Evolutionary conservation across 1,140 invertebrate species (phyloP).

Genomic region (Hylaeus anthracinus): DNA sequence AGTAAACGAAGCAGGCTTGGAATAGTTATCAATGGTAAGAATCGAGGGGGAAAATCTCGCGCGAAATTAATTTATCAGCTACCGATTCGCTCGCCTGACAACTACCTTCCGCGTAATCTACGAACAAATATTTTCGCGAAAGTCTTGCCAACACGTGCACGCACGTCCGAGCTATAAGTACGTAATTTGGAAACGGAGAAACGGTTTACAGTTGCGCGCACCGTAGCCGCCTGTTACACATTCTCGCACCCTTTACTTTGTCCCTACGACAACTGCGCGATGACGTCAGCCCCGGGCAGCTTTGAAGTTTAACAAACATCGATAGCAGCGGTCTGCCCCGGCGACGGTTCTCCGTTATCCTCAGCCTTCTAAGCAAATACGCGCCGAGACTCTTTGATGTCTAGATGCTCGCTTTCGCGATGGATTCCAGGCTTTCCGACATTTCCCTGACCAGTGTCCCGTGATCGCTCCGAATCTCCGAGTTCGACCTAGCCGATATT

Average conservation of each 20-base stretch:
- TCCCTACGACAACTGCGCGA: conserved; percentile 21
- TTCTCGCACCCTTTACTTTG: conserved; percentile 26
- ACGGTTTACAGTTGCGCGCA: neutral
- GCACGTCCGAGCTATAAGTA: neutral
- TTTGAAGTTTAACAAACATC: conserved; percentile 46
- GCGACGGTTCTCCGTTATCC: conserved; percentile 32
- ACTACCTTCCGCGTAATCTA: too few relatives aligned
- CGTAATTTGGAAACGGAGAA: neutral
- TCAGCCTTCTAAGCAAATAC: conserved; percentile 36
- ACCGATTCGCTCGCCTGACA: too few relatives aligned
- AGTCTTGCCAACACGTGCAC: neutral
- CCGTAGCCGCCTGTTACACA: conserved; percentile 5
- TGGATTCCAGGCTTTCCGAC: neutral
- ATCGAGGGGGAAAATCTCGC: too few relatives aligned
- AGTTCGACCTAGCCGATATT: too few relatives aligned
- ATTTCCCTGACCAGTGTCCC: neutral
- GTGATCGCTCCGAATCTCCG: too few relatives aligned
- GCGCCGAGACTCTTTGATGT: conserved; percentile 24
- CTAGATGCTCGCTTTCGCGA: conserved; percentile 1
- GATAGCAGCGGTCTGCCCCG: conserved; percentile 20
- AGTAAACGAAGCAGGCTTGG: too few relatives aligned
- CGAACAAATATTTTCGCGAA: neutral
- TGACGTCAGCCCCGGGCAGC: conserved; percentile 26
- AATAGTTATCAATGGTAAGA: too few relatives aligned
- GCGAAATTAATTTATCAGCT: too few relatives aligned